Base-by-base conservation (phyloP, 2,888 invertebrate species). In the Odontothrips loti region DNA sequence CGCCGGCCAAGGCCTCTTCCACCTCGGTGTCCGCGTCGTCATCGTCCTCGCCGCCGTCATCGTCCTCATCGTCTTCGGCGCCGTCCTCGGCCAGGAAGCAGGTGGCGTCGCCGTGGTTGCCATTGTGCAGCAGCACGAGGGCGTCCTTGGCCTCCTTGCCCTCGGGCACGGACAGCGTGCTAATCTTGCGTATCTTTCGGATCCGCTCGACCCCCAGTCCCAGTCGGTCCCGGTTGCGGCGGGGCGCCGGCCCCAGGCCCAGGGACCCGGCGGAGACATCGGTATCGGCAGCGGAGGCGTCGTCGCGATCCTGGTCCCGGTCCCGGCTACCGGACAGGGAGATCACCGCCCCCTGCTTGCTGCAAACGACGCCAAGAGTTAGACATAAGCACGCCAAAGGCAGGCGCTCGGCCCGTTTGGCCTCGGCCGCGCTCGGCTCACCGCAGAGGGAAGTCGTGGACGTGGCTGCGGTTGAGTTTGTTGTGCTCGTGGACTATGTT, bases 401-500 rank as follows among this genome's bases (percentile, higher is more conserved):
- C 34, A 58, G 17, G 6, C 20, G 0, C 15, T 6, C 58, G 58
- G 58, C 17, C 58, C 15, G 58, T 15, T 1, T 0, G 68, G 68
- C 68, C n/a, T 3, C 9, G 6, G 4, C 68, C 23, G 68, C 11
- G 27, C 27, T 12, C 68, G 68, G 10, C 68, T 10, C 68, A 75
- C 68, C 68, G 68, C 27, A 75, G 68, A 23, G 68, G 68, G 68
- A 75, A 75, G 23, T 75, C 68, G 68, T 27, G 68, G 23, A 75
- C 68, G 27, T 27, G 68, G 23, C 12, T 23, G 23, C 68, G 68
- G 68, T 75, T 75, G 23, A 75, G 68, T 27, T 75, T 75, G 68
- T 75, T 75, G 23, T 75, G 68, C 68, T 75, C 68, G 68, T 75
- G 68, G 68, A 75, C 68, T 27, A 75, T 27, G 68, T 27, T 75